These are phyloP conservation scores for Amblyjoppa proteus DNA, from an alignment of 2,888 invertebrate species.

Conservation along the genomic window DNA sequence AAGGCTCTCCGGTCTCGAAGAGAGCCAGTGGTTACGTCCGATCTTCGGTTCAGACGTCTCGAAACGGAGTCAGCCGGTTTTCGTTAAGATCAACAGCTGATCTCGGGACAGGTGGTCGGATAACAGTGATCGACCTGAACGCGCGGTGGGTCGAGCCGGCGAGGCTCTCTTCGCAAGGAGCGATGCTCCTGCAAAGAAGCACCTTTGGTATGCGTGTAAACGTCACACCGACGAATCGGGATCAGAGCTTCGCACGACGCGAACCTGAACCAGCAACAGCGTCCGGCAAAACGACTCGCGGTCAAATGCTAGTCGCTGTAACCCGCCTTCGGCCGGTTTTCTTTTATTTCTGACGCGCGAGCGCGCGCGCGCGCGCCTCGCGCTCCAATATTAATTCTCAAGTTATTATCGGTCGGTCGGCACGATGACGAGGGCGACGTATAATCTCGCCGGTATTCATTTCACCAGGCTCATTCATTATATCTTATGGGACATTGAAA, in stretches of 20 bases:
- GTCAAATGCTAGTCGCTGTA: slow-evolving; percentile 1
- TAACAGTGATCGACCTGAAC: slow-evolving; percentile 45
- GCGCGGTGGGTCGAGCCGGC: slow-evolving; percentile 31
- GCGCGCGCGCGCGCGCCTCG: slow-evolving; percentile 1
- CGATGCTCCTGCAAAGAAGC: slow-evolving; percentile 3
- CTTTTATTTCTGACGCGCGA: slow-evolving; percentile 10
- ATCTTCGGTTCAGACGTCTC: slow-evolving; percentile 3
- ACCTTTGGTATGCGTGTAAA: slow-evolving; percentile 5
- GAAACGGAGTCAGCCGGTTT: slow-evolving; percentile 27
- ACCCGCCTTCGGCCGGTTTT: slow-evolving; percentile 14
- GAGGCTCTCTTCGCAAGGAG: background rate
- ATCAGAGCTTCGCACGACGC: slow-evolving; percentile 13
- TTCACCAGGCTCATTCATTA: slow-evolving; percentile 30
- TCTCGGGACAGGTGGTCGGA: slow-evolving; percentile 44
- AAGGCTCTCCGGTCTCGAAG: background rate
- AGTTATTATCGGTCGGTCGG: slow-evolving; percentile 28
- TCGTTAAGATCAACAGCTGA: slow-evolving; percentile 42
- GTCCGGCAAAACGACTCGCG: slow-evolving; percentile 31
- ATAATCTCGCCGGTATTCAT: slow-evolving; percentile 19
- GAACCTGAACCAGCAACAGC: slow-evolving; percentile 23
- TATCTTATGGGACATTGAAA: slow-evolving; percentile 36
- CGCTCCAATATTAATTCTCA: slow-evolving; percentile 37
- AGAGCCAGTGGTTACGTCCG: background rate
- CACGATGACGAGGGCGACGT: slow-evolving; percentile 31
- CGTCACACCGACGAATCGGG: slow-evolving; percentile 6